Conservation (phyloP, 2,797 vertebrate species). For the Glossophaga mutica region DNA sequence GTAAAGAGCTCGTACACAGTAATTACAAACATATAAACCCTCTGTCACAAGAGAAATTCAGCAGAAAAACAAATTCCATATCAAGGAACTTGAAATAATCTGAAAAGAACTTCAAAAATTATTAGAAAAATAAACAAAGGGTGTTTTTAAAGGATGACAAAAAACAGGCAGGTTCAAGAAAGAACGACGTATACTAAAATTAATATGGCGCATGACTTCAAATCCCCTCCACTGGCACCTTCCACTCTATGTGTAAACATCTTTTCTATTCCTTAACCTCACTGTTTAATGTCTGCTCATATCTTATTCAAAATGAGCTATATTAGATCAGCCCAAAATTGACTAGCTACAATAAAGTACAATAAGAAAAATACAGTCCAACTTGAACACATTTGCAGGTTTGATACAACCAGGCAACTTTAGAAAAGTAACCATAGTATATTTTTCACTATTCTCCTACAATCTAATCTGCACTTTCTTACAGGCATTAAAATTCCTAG, state of each 20-base stretch:
- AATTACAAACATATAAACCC: background rate
- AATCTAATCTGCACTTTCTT: background rate
- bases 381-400: background rate
- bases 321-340: background rate
- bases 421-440: background rate
- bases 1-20: background rate
- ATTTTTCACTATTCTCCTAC: background rate
- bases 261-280: background rate
- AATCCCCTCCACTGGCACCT: background rate
- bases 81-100: background rate
- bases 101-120: background rate
- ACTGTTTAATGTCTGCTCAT: background rate
- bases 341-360: background rate
- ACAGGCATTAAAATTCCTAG: background rate
- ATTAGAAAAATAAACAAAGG: background rate
- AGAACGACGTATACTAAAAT: background rate
- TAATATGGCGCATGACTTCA: background rate
- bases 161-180: background rate
- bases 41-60: background rate
- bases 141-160: background rate
- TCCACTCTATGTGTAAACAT: background rate
- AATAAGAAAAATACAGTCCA: background rate
- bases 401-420: background rate
- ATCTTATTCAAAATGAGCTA: constrained; percentile 6
- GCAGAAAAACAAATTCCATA: background rate